Evolutionary conservation across 2,797 vertebrate species (phyloP).

Genomic region (Scolopax rusticola): DNA sequence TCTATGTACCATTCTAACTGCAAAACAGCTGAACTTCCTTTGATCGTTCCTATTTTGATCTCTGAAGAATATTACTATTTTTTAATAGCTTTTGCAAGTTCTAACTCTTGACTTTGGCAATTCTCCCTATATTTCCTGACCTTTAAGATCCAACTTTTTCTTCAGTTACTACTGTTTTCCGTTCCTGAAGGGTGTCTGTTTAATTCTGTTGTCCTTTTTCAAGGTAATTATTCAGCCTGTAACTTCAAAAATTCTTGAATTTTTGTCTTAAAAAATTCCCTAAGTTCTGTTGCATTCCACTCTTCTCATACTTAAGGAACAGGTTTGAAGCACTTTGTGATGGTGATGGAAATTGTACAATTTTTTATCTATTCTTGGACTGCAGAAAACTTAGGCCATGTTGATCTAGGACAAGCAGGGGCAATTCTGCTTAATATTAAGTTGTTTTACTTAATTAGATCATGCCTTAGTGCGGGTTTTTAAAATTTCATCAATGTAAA

Average conservation of each 20-base stretch:
- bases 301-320: background rate
- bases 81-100: slow-evolving; percentile 30
- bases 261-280: background rate
- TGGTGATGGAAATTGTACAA: background rate
- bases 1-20: background rate
- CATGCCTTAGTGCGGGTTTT: background rate
- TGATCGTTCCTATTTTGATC: background rate
- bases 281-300: background rate
- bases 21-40: slow-evolving; percentile 15
- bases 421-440: background rate
- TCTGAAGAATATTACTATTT: slow-evolving; percentile 2
- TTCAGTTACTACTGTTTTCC: background rate
- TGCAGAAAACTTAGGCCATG: background rate
- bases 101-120: background rate
- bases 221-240: background rate
- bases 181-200: background rate
- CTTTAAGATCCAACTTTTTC: background rate
- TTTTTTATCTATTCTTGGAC: background rate
- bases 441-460: background rate
- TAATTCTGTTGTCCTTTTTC: slow-evolving; percentile 17
- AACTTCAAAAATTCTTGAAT: background rate
- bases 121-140: background rate
- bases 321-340: background rate
- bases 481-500: background rate
- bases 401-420: background rate